phyloP scores from a whole-genome alignment of 2,797 vertebrate species.

The Uromys caudimaculatus region DNA sequence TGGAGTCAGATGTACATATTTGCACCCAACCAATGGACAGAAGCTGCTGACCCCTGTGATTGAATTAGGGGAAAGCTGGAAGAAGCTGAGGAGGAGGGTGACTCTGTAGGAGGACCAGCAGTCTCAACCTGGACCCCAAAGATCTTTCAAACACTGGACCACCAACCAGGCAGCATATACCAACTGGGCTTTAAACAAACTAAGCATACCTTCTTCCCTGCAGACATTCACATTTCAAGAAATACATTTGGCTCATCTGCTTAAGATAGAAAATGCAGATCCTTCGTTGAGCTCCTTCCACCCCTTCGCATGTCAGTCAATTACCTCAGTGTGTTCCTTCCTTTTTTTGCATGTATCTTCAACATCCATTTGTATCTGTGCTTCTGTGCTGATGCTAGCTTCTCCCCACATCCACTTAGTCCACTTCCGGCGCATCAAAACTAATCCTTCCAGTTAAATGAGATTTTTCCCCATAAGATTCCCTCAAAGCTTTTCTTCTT shows the following conservation, averaged over 20 bases:
- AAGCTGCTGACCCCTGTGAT: too few relatives aligned
- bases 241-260: background rate
- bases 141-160: too few relatives aligned
- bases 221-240: background rate
- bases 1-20: too few relatives aligned
- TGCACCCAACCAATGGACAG: too few relatives aligned
- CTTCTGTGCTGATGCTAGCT: background rate
- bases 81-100: too few relatives aligned
- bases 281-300: background rate
- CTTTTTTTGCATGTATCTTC: background rate
- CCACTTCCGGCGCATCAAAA: background rate
- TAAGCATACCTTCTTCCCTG: background rate
- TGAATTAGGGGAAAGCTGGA: too few relatives aligned
- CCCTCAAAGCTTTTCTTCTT: background rate
- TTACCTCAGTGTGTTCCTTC: background rate
- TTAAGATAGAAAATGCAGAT: background rate
- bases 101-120: too few relatives aligned
- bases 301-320: background rate
- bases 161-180: too few relatives aligned
- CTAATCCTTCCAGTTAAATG: conserved; percentile 34
- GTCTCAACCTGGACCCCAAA: too few relatives aligned
- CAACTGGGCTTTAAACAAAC: background rate
- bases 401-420: background rate
- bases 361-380: background rate
- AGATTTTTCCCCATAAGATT: background rate